Evolutionary conservation across 2,113 vertebrate genomes (phyloP).

Genomic region (Noctilio leporinus): DNA sequence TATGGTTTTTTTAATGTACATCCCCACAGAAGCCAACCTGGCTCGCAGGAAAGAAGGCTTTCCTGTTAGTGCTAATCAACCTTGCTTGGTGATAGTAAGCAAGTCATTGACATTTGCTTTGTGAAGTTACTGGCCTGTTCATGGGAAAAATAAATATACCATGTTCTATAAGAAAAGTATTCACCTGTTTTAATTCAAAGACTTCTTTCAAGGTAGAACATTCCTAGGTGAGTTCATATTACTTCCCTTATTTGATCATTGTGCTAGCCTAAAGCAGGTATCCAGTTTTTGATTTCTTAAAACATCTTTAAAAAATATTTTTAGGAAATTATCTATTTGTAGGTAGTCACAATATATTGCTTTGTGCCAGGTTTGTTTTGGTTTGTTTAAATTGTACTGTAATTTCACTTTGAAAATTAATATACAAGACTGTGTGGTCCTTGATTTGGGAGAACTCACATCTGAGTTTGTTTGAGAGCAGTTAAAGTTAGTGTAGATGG

Average conservation of each 20-base stretch:
- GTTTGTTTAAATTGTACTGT: neutral
- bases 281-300: neutral
- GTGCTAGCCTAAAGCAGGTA: neutral
- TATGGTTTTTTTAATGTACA: too few species aligned
- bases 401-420: neutral
- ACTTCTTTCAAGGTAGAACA: neutral
- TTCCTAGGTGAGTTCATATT: neutral
- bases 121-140: neutral
- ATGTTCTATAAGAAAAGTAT: neutral
- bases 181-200: neutral
- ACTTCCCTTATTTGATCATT: neutral
- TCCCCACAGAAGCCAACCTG: neutral
- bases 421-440: neutral
- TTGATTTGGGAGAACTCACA: neutral
- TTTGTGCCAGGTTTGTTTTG: neutral
- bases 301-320: neutral
- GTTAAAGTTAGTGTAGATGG: neutral
- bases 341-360: neutral
- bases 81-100: neutral
- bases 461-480: too few species aligned
- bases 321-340: neutral
- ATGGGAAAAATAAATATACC: neutral
- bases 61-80: neutral
- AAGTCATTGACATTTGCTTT: neutral
- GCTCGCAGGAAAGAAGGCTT: neutral